Conservation (phyloP, 2,113 vertebrate species). For the Catharus bicknelli region DNA sequence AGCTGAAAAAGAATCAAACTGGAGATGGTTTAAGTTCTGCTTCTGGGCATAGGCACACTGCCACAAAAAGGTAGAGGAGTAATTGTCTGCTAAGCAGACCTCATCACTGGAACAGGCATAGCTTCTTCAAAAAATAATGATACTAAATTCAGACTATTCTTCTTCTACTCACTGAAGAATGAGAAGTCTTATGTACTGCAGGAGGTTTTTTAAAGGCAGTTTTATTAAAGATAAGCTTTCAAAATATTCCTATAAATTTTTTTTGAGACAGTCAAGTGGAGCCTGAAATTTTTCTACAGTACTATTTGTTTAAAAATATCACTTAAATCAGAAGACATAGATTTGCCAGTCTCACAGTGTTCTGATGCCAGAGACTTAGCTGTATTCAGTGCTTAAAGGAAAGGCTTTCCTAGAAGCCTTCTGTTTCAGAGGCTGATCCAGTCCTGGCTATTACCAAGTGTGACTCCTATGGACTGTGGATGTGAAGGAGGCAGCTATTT, state of each 20-base stretch:
- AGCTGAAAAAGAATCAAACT: background rate
- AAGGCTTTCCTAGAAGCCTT: background rate
- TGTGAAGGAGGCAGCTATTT: background rate
- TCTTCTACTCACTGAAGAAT: background rate
- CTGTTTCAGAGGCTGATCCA: background rate
- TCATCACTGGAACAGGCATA: background rate
- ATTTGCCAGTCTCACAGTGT: slow-evolving; percentile 24
- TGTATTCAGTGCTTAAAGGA: background rate
- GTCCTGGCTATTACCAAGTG: background rate
- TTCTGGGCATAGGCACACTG: background rate
- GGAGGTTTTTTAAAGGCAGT: slow-evolving; percentile 18
- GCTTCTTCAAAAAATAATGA: background rate
- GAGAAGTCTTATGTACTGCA: background rate
- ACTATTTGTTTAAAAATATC: slow-evolving; percentile 39
- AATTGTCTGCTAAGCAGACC: background rate
- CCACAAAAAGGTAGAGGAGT: background rate
- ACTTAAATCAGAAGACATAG: slow-evolving; percentile 49
- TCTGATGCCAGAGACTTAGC: background rate
- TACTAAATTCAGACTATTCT: background rate
- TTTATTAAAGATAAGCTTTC: slow-evolving; percentile 28
- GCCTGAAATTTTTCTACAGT: background rate
- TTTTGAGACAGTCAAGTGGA: slow-evolving; percentile 27
- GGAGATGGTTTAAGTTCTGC: slow-evolving; percentile 2
- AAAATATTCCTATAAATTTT: slow-evolving; percentile 26
- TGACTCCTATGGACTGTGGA: background rate